A percentile compares a stretch with the other conserved stretches of the same genome.
phyloP scores from a whole-genome alignment of 2,888 invertebrate genomes.

The Microctonus hyperodae region DNA sequence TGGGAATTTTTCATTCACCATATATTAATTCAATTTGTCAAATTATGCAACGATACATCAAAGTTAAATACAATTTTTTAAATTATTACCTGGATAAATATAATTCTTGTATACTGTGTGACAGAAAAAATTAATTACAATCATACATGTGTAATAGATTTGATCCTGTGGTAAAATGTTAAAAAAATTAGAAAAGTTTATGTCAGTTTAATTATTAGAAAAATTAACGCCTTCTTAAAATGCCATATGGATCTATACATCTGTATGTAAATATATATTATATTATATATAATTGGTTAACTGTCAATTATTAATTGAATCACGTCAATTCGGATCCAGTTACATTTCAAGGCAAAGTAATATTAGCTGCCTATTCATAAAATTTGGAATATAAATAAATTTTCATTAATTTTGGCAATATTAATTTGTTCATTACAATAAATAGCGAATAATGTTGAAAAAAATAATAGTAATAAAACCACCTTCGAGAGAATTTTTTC shows the following conservation, averaged over 20 bases:
- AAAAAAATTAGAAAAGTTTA: conserved; percentile 52
- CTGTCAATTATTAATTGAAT: conserved; percentile 61
- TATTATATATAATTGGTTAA: conserved; percentile 56
- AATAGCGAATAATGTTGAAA: too few relatives aligned
- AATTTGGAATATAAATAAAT: neutral
- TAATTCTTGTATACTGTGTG: conserved; percentile 35
- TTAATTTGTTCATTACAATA: too few relatives aligned
- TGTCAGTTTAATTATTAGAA: conserved; percentile 41
- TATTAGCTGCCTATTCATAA: conserved; percentile 27
- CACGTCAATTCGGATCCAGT: conserved; percentile 29
- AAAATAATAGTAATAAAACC: neutral
- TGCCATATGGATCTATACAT: conserved; percentile 29
- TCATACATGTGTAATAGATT: conserved; percentile 5
- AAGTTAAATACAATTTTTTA: conserved; percentile 20
- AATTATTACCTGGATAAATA: conserved; percentile 26
- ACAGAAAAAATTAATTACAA: conserved; percentile 5
- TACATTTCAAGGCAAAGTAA: conserved; percentile 24
- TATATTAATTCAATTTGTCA: conserved; percentile 20
- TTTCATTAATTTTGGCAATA: neutral
- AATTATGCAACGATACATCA: conserved; percentile 18
- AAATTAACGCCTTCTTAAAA: conserved; percentile 55
- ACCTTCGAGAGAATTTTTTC: neutral
- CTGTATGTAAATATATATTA: conserved; percentile 52
- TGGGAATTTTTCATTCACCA: conserved; percentile 38
- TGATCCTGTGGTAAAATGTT: conserved; percentile 55